phyloP scores from a whole-genome alignment of 2,797 vertebrate species.

The Ataeniobius toweri region DNA sequence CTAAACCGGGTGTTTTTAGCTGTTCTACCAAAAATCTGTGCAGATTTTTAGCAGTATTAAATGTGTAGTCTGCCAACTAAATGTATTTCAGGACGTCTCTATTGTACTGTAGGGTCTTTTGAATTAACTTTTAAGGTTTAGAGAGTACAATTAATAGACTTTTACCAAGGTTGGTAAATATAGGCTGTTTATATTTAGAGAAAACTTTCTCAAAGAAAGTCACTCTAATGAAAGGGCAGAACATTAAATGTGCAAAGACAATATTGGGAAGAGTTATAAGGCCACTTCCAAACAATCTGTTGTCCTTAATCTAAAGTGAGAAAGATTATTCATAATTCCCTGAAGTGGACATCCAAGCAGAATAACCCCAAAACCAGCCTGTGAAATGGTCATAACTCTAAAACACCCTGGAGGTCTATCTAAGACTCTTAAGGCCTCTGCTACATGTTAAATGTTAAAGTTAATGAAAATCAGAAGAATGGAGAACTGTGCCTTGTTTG shows the following conservation, averaged over 20 bases:
- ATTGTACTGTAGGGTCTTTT: not conserved
- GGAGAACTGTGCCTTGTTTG: too few species aligned
- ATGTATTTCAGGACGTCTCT: not conserved
- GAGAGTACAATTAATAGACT: not conserved
- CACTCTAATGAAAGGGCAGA: not conserved
- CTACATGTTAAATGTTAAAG: too few species aligned
- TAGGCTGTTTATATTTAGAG: not conserved
- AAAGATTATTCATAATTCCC: not conserved
- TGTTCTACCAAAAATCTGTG: slow-evolving; percentile 13
- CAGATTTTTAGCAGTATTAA: not conserved
- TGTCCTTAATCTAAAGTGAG: not conserved
- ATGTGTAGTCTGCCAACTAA: not conserved
- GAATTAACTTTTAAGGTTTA: not conserved
- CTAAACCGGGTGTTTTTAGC: slow-evolving; percentile 36
- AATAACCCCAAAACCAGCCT: not conserved
- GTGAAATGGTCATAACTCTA: too few species aligned
- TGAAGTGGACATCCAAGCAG: not conserved
- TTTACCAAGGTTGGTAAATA: not conserved
- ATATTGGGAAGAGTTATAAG: not conserved
- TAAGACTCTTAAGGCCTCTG: too few species aligned
- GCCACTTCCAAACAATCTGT: not conserved
- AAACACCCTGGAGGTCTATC: too few species aligned
- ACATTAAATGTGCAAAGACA: not conserved
- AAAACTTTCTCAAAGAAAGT: not conserved
- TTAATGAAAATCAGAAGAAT: too few species aligned